Conservation (phyloP, 1,140 invertebrate species). For the Macrobrachium rosenbergii region DNA sequence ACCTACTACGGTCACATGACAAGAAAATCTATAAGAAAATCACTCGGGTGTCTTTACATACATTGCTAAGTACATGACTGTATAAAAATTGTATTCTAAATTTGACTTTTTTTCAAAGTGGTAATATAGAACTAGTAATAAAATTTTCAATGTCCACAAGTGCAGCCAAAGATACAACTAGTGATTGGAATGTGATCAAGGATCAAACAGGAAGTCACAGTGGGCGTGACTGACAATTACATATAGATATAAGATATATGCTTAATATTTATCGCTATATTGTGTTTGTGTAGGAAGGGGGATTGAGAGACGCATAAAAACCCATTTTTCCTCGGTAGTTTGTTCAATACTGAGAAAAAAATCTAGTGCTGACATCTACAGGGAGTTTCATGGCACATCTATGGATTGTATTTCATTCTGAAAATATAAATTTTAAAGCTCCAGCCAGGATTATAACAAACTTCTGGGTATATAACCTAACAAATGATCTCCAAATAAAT, state of each 20-base stretch:
- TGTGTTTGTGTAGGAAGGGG: background rate
- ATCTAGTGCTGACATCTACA: conserved; percentile 56
- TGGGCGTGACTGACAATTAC: conserved; percentile 36
- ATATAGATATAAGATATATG: background rate
- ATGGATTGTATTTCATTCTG: conserved; percentile 34
- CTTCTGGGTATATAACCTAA: too few relatives aligned
- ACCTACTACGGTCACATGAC: background rate
- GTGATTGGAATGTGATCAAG: conserved; percentile 57
- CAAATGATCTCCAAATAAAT: too few relatives aligned
- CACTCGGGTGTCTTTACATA: conserved; percentile 50
- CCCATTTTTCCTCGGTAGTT: conserved; percentile 2
- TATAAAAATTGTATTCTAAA: conserved; percentile 53
- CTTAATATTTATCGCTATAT: background rate
- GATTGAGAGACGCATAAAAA: background rate
- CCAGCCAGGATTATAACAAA: too few relatives aligned
- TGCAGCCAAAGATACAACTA: conserved; percentile 58
- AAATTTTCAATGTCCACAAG: conserved; percentile 23
- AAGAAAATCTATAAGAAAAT: conserved; percentile 12
- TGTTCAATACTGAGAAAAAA: conserved; percentile 44
- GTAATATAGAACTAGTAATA: background rate
- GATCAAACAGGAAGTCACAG: conserved; percentile 41
- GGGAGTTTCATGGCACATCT: conserved; percentile 60
- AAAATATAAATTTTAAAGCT: too few relatives aligned
- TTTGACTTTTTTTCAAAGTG: conserved; percentile 31
- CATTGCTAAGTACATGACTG: conserved; percentile 57